Evolutionary conservation across 2,113 vertebrate species (phyloP), one percentile per base, ranked within the genome.

Genomic region (Protomyctophum bolini): DNA sequence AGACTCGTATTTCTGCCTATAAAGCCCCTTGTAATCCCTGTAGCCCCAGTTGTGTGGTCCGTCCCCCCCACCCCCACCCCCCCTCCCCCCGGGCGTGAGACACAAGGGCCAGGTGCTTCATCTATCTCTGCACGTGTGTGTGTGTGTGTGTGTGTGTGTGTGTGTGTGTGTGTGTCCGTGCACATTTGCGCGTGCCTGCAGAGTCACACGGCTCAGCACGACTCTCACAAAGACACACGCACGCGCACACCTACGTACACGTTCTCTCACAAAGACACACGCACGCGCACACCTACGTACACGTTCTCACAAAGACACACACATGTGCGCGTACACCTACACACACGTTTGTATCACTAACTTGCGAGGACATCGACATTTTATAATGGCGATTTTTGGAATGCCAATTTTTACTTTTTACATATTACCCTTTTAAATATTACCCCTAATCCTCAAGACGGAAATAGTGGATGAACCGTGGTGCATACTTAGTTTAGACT

Each of bases 1-100:
- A 4, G 15, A 2, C 46, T 80, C 7, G 1, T 65, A 75, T 75
- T 86, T 66, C 57, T 60, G 59, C 41, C 7, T 2, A 76, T 66
- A 58, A 68, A 66, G 41, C 33, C 51, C 33, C 10, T 6, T 63
- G 6, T 56, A 49, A 58, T 64, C 65, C 57, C 68, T 54, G 54
- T 61, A 46, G 52, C 54, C 41, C 63, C 60, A 55, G 62, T 28
- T 59, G 71, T 82, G 74, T 63, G 73, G 75, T 84, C 76, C 76
- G 33, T 41, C 33, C 5, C 33, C 76, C 56, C 49, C 62, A n/a
- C 4, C 33, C 76, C 56, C 49, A 59, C 33, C 5, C 33, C 76
- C 56, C 49, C 62, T 3, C 5, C 33, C 76, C 52, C 46, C 62
- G 49, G 72, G 64, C 51, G 61, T 63, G 10, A 69, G 54, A 82